phyloP scores from a whole-genome alignment of 1,140 invertebrate genomes.

The Zelostemma sp. region DNA sequence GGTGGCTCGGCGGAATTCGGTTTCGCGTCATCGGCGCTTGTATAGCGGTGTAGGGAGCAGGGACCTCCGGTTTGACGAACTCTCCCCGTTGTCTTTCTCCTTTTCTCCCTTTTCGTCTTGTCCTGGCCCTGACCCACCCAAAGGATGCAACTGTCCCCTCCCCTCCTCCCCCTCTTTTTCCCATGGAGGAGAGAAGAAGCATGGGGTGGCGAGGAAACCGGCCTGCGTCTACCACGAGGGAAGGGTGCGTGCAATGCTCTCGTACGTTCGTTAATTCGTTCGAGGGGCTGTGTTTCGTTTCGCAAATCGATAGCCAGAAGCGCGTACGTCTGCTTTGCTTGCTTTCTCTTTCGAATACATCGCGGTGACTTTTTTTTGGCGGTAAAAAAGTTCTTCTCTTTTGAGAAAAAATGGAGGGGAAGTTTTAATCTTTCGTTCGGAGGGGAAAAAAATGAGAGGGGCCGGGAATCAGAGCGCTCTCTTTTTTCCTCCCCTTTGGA shows the following conservation, averaged over 20 bases:
- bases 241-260: conserved; percentile 23
- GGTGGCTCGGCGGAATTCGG: conserved; percentile 19
- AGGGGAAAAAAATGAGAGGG: conserved; percentile 10
- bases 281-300: conserved; percentile 55
- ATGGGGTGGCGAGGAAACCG: conserved; percentile 21
- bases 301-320: conserved; percentile 66
- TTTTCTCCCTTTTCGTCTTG: conserved; percentile 11
- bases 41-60: conserved; percentile 10
- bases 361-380: too few species aligned
- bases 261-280: conserved; percentile 4
- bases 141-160: conserved; percentile 59
- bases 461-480: conserved; percentile 7
- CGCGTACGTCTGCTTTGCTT: conserved; percentile 13
- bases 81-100: conserved; percentile 26
- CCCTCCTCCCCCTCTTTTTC: conserved; percentile 5
- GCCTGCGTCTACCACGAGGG: conserved; percentile 25
- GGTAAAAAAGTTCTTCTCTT: too few species aligned
- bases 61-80: conserved; percentile 60
- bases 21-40: conserved; percentile 11
- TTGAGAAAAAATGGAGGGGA: too few species aligned
- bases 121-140: conserved; percentile 68
- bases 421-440: too few species aligned
- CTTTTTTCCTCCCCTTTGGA: neutral
- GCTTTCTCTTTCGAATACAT: conserved; percentile 8
- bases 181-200: too few species aligned